These are phyloP conservation scores for Noctua fimbriata DNA, from an alignment of 2,888 invertebrate species.

Conservation along the genomic window DNA sequence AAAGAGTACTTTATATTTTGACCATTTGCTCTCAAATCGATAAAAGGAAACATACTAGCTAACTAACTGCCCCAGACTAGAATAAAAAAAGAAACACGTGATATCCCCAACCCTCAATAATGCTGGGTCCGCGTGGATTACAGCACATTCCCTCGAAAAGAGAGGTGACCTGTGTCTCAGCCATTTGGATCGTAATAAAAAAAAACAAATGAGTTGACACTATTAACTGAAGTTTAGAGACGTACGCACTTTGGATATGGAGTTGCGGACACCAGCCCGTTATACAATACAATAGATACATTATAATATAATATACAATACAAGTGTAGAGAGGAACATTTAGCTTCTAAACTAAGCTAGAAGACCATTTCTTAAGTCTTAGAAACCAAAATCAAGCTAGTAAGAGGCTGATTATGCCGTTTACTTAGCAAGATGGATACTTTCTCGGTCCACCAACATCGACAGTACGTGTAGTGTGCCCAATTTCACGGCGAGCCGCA, in stretches of 20 bases:
- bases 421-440: constrained; percentile 7
- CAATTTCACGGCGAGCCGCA: constrained; percentile 75
- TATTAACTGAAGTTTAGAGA: background rate
- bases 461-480: constrained; percentile 48
- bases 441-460: constrained; percentile 1
- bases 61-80: background rate
- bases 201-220: too few relatives aligned
- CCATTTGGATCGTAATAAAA: too few relatives aligned
- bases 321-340: background rate
- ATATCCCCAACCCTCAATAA: background rate
- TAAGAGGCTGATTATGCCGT: background rate
- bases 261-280: too few relatives aligned
- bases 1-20: background rate
- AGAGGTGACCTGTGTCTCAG: background rate
- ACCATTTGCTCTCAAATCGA: background rate
- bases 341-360: background rate
- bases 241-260: too few relatives aligned
- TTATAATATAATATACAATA: too few relatives aligned
- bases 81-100: background rate
- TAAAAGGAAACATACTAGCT: background rate
- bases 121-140: background rate
- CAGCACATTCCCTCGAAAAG: background rate
- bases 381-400: background rate
- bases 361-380: background rate
- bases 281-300: too few relatives aligned